A percentile compares a stretch with the other conserved stretches of the same genome.
phyloP scores from a whole-genome alignment of 2,888 invertebrate genomes.

The Ectemnius lituratus region DNA sequence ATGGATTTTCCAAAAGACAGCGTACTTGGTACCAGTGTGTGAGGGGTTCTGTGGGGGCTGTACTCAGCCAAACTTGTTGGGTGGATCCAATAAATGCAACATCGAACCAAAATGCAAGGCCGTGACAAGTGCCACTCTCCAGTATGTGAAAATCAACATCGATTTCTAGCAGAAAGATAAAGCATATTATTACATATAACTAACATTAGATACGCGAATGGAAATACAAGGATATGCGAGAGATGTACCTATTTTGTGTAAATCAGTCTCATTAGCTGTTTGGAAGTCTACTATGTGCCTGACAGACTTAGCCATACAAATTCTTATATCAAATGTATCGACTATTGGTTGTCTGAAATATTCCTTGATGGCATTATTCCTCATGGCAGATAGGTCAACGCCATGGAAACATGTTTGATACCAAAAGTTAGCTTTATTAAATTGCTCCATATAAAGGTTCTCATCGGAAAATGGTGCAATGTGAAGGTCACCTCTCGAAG shows the following conservation, averaged over 20 bases:
- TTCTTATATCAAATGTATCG: slow-evolving; percentile 98
- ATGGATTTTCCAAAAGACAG: slow-evolving; percentile 94
- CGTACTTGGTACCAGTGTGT: slow-evolving; percentile 99
- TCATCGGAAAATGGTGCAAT: slow-evolving; percentile 99
- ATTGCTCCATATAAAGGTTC: slow-evolving; percentile 97
- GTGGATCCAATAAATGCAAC: slow-evolving; percentile 95
- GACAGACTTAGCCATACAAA: slow-evolving; percentile 96
- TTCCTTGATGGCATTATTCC: slow-evolving; percentile 96
- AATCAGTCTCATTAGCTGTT: slow-evolving; percentile 93
- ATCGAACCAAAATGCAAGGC: slow-evolving; percentile 99
- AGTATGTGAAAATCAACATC: slow-evolving; percentile 95
- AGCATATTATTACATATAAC: slow-evolving; percentile 10
- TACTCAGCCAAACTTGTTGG: slow-evolving; percentile 97
- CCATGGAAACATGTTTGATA: slow-evolving; percentile 99
- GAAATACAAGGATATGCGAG: not conserved
- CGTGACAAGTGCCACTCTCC: slow-evolving; percentile 97
- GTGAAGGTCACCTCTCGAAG: slow-evolving; percentile 96
- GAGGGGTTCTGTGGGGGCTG: slow-evolving; percentile 97
- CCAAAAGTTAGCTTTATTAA: slow-evolving; percentile 99
- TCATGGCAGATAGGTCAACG: slow-evolving; percentile 94
- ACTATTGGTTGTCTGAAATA: slow-evolving; percentile 99
- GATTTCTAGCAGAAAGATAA: slow-evolving; percentile 82
- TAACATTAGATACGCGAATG: too few species aligned
- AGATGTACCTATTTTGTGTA: slow-evolving; percentile 88
- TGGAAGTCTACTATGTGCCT: slow-evolving; percentile 96